These are phyloP conservation scores for Stenolophus ochropezus DNA, from an alignment of 2,888 invertebrate species.

Conservation along the genomic window DNA sequence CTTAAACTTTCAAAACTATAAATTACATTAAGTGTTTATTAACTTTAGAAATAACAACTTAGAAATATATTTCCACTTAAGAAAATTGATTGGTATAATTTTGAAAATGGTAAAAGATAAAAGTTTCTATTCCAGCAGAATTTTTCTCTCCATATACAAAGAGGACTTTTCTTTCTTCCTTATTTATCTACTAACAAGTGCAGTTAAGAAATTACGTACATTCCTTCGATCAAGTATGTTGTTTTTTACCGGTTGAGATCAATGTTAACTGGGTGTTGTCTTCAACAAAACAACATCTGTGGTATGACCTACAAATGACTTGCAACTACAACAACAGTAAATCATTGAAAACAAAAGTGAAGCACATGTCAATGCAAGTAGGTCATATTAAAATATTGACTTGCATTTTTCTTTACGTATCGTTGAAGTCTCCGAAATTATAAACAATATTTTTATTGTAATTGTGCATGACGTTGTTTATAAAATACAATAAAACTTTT, in stretches of 20 bases:
- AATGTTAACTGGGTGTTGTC: conserved; percentile 55
- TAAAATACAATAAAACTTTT: neutral
- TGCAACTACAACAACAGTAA: conserved; percentile 1
- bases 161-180: neutral
- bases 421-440: no score
- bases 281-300: conserved; percentile 18
- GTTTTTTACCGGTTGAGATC: conserved; percentile 39
- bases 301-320: conserved; percentile 17
- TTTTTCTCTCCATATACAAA: neutral
- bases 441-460: no score
- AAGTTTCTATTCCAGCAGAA: neutral
- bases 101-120: neutral
- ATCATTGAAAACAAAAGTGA: conserved; percentile 42
- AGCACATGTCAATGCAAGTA: no score
- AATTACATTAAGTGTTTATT: no score
- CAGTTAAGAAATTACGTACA: neutral
- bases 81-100: no score
- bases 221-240: conserved; percentile 3
- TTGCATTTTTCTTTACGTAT: no score
- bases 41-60: no score
- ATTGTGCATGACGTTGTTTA: neutral
- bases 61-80: no score
- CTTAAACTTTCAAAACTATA: no score
- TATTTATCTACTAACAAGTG: neutral
- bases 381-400: no score